Evolutionary conservation across 2,113 vertebrate genomes (phyloP).

Genomic region (Psittacula cyanocephala): DNA sequence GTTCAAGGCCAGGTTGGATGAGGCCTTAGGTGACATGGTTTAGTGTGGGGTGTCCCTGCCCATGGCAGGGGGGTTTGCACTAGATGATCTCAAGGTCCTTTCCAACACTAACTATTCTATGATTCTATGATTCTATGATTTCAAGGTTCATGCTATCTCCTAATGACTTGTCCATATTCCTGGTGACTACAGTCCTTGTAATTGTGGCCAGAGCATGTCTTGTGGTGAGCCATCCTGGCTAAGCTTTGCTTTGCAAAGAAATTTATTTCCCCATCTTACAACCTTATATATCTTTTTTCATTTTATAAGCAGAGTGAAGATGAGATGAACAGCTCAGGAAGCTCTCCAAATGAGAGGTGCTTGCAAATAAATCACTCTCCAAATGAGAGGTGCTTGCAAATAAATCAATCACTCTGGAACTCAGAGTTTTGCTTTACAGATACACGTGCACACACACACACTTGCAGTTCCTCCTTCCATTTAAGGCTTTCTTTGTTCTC

Average conservation of each 20-base stretch:
- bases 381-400: neutral
- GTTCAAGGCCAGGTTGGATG: no score
- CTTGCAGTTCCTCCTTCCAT: neutral
- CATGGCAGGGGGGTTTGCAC: no score
- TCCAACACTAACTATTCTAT: no score
- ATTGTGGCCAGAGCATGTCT: neutral
- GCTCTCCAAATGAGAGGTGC: neutral
- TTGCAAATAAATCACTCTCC: neutral
- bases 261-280: constrained; percentile 32
- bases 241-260: neutral
- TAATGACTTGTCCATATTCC: neutral
- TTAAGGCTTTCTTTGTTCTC: neutral
- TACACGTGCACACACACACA: neutral
- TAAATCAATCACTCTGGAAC: neutral
- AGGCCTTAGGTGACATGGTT: no score
- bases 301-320: neutral
- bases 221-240: neutral
- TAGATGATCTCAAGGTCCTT: no score
- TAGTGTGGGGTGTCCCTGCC: no score
- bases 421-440: neutral
- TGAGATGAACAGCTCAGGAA: neutral
- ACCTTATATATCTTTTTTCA: neutral
- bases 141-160: neutral
- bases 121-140: neutral
- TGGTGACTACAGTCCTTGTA: neutral